A percentile compares a stretch with the other conserved stretches of the same genome.
phyloP scores from a whole-genome alignment of 1,140 invertebrate species.

The Oreohelix idahoensis region DNA sequence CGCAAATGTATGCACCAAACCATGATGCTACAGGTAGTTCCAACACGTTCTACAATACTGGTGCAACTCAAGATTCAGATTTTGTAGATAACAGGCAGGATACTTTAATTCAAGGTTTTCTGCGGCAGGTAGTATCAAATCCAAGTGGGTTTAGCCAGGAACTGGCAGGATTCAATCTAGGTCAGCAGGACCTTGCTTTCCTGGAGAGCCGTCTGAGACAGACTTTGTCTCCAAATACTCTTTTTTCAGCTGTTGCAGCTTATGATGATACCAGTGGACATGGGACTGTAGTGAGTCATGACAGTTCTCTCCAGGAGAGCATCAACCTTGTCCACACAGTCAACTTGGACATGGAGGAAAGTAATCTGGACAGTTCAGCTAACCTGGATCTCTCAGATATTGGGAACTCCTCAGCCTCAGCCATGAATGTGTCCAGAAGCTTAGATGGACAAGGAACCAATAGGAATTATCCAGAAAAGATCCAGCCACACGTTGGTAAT shows the following conservation, averaged over 20 bases:
- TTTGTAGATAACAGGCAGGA: constrained; percentile 16
- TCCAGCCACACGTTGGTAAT: neutral
- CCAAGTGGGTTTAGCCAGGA: constrained; percentile 22
- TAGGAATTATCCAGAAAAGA: neutral
- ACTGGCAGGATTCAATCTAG: constrained; percentile 31
- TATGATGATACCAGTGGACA: constrained; percentile 7
- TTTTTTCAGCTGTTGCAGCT: constrained; percentile 18
- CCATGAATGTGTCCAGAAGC: neutral
- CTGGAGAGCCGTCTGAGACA: constrained; percentile 29
- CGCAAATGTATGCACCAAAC: too few species aligned
- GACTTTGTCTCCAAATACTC: constrained; percentile 20
- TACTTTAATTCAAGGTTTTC: constrained; percentile 13
- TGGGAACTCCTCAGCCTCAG: too few species aligned
- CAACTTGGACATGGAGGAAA: constrained; percentile 32
- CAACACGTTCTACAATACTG: neutral
- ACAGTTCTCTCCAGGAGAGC: constrained; percentile 27
- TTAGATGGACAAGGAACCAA: neutral
- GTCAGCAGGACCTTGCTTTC: constrained; percentile 31
- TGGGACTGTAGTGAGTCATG: neutral
- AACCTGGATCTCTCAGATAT: constrained; percentile 12
- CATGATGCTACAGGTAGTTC: neutral
- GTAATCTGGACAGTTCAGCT: neutral
- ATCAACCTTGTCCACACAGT: constrained; percentile 32
- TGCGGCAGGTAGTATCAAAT: neutral
- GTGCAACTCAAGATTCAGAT: neutral